Base-by-base conservation (phyloP, 1,140 invertebrate genomes). In the Homalodisca vitripennis region DNA sequence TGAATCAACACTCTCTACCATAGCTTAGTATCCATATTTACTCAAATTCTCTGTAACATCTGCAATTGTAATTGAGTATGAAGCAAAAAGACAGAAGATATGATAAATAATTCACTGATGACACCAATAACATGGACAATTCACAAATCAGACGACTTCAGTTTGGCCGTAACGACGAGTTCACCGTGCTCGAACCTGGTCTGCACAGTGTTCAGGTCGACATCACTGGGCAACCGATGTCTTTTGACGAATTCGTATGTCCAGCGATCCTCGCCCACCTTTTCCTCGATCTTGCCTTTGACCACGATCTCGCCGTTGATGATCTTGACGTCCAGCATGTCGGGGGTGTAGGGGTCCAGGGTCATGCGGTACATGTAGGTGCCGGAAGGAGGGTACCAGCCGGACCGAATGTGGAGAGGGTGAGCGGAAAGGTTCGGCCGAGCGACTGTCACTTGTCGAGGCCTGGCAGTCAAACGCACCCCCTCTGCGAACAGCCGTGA, bases 281-380 rank as follows among this genome's bases (percentile, higher is more conserved):
- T 6, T 22, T 51, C 3, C 48, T 51, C 48, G 17, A 51, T 51
- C n/a, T 51, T 51, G 48, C 48, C 48, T 6, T n/a, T 14, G 6
- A 51, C 48, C 48, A 51, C 48, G 48, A 51, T 51, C 48, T 51
- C 48, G 6, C n/a, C 48, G n/a, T 51, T 51, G 48, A 14, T 51
- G 3, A 51, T 22, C 48, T 51, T 14, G 6, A 51, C 48, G 48
- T 51, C 48, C n/a, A 51, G 3, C 48, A 10, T 51, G 3, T 51
- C n/a, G 3, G 3, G 48, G 3, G 48, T 3, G 48, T 10, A 51
- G 48, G 48, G 48, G 6, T 51, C 48, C 48, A 51, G n/a, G 48
- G 17, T 51, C 48, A 51, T 3, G 48, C 48, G 48, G 48, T 51
- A 51, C 3, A 22, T 51, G 48, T 51, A 51, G n/a, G 48, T 51